These are phyloP conservation scores for Calliopsis andreniformis DNA, from an alignment of 1,140 invertebrate genomes.

Conservation along the genomic window DNA sequence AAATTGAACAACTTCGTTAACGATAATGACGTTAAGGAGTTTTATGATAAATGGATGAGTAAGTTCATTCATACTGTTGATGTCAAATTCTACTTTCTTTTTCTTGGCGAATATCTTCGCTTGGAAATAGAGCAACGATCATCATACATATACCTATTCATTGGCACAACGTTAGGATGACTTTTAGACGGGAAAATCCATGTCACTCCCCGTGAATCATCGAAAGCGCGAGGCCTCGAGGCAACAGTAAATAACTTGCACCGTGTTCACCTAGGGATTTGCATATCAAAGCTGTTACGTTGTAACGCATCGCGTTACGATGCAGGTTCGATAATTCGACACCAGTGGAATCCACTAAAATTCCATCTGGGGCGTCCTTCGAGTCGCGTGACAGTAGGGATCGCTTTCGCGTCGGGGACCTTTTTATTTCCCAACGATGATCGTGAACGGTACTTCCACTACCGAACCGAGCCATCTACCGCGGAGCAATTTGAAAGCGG, in stretches of 20 bases:
- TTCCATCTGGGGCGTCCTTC: slow-evolving; percentile 4
- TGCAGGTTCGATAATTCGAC: slow-evolving; percentile 32
- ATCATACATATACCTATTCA: too few relatives aligned
- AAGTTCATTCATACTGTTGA: not conserved
- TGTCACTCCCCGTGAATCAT: too few relatives aligned
- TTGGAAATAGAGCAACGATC: too few relatives aligned
- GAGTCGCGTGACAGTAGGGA: slow-evolving; percentile 20
- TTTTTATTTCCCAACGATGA: slow-evolving; percentile 3
- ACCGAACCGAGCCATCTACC: slow-evolving; percentile 5
- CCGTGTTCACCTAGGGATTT: not conserved
- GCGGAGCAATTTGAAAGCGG: not conserved
- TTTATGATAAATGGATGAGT: not conserved
- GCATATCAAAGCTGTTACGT: slow-evolving; percentile 35
- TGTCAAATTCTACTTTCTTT: not conserved
- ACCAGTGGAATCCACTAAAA: not conserved
- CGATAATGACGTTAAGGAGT: not conserved
- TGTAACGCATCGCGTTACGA: slow-evolving; percentile 25
- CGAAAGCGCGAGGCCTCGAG: not conserved
- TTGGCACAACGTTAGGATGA: too few relatives aligned
- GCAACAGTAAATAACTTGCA: not conserved
- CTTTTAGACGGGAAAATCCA: too few relatives aligned
- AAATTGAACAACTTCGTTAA: not conserved
- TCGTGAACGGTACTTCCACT: not conserved
- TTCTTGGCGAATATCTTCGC: too few relatives aligned
- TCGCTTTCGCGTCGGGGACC: not conserved